Evolutionary conservation across 2,888 invertebrate species (phyloP), one percentile per base, ranked within the genome.

Genomic region (Ethmia dodecea): DNA sequence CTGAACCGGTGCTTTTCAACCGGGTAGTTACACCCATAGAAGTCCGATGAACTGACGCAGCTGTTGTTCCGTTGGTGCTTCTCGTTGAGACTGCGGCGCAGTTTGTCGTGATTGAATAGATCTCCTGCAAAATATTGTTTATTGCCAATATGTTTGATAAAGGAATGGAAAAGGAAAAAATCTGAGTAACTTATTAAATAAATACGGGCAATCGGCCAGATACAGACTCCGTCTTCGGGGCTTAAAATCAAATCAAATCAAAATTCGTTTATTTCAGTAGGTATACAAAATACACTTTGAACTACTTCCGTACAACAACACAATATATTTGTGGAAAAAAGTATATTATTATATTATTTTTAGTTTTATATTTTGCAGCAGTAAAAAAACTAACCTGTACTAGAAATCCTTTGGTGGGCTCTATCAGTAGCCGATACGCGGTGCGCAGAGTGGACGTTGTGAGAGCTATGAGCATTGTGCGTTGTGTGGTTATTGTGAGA

Each of bases 41-140:
- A 87, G 50, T 87, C 87, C 0, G 87, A 87, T 0, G 87, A 87
- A 39, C 83, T 87, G 14, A 87, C 87, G 44, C 87, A 87, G 46
- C 87, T 87, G 58, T 86, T 86, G 57, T 87, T 87, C 8, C 87
- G 69, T 52, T 86, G 86, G 40, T 87, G 87, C 47, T 87, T 86
- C 40, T 87, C 87, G 55, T 87, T 87, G 24, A 87, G 71, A 47
- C 86, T 86, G 18, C 87, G 74, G 1, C 87, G 73, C 10, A 83
- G 49, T 43, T 86, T 87, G 46, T 87, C 87, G 42, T 77, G 75
- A 49, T 69, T 79, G 54, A 81, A 79, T 1, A 87, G 79, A 45
- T 87, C 87, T 13, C 87, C 87, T 87, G 66, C 5, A 58, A 60
- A 22, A 22, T 22, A 22, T n/a, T n/a, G n/a, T n/a, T n/a, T n/a